Base-by-base conservation (phyloP, 1,140 invertebrate genomes). In the Myzus persicae region DNA sequence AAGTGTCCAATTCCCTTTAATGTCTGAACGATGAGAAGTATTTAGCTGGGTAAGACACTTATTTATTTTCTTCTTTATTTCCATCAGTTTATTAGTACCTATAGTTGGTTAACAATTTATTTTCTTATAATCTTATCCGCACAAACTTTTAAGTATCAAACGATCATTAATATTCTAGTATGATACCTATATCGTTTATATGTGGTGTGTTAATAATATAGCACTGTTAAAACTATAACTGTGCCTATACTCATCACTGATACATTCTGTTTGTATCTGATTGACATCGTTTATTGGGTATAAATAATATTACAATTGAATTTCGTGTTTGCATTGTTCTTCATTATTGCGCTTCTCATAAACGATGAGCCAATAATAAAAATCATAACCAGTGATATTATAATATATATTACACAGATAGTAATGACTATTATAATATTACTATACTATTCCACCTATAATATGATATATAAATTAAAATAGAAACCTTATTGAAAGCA, bases 301-400 rank as follows among this genome's bases (percentile, higher is more conserved):
- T 36, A n/a, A 3, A 88, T 48, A 48, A 89, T 89, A 36, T 89
- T 89, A 38, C 48, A 51, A 89, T 89, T 89, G 87, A 89, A 89
- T 89, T 89, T 51, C 36, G 22, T 11, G 46, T 9, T 38, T 38
- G n/a, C 46, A 51, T 89, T 89, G 87, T 89, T 89, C 87, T 11
- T 31, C 7, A n/a, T 44, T 26, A 85, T 42, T 9, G 7, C 14
- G n/a, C 14, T 76, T 76, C 59, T 76, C 14, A 76, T n/a, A n/a
- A 18, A n/a, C 59, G 31, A 76, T 76, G 31, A 76, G n/a, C 36
- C 31, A 76, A 76, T 76, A 76, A 76, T n/a, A 76, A 48, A 1
- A 48, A 48, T 18, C 46, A 18, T 48, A 48, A 48, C 46, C 46
- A 46, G 46, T 46, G 46, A 14, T 44, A 44, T 44, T 44, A 44